phyloP scores from a whole-genome alignment of 2,113 vertebrate species.

The Malaclemys terrapin region DNA sequence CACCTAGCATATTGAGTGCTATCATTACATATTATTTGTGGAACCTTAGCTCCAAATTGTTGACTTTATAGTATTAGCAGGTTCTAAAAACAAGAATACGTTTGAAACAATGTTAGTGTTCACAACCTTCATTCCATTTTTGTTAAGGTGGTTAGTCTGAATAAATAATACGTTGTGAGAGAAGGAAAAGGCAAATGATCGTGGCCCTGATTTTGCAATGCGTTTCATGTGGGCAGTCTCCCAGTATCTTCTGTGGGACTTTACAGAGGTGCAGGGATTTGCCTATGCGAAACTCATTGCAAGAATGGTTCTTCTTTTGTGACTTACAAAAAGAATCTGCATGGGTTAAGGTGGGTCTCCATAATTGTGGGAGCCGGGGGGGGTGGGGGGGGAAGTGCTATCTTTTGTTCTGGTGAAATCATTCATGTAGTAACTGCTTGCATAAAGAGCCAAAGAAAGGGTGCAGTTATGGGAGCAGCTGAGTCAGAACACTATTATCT shows the following conservation, averaged over 20 bases:
- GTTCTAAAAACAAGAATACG: conserved; percentile 71
- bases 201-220: conserved; percentile 43
- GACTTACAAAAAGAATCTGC: background rate
- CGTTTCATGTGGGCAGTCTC: conserved; percentile 21
- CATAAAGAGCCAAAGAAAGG: background rate
- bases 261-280: background rate
- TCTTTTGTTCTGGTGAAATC: background rate
- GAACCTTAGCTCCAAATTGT: conserved; percentile 75
- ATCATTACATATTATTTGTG: conserved; percentile 63
- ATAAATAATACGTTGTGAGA: conserved; percentile 67
- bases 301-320: background rate
- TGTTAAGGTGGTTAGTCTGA: conserved; percentile 74
- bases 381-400: background rate
- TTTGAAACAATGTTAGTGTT: conserved; percentile 67
- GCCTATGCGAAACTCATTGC: background rate
- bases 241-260: conserved; percentile 45
- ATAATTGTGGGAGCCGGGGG: background rate
- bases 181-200: conserved; percentile 54
- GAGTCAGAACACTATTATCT: background rate
- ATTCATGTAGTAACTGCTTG: background rate
- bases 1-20: conserved; percentile 57
- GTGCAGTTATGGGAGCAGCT: background rate
- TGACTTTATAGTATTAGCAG: conserved; percentile 76
- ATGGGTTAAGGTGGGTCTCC: background rate
- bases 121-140: conserved; percentile 65